Evolutionary conservation across 2,797 vertebrate genomes (phyloP).

Genomic region (Epinephelus awoara): DNA sequence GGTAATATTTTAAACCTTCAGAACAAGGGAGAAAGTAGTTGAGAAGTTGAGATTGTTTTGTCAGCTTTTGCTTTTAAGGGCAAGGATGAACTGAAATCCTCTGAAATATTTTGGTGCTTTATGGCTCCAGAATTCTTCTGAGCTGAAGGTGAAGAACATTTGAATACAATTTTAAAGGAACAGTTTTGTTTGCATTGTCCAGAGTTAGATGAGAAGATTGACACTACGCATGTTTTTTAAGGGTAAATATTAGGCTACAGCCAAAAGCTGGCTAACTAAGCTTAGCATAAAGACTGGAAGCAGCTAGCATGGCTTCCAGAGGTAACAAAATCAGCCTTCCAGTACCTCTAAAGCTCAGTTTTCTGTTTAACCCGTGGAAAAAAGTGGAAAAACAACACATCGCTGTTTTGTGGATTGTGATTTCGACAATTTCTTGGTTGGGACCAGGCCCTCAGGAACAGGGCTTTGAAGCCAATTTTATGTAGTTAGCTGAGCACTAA

Average conservation of each 20-base stretch:
- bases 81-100: background rate
- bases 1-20: background rate
- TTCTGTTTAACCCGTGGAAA: background rate
- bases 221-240: background rate
- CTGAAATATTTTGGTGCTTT: background rate
- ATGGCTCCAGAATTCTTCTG: background rate
- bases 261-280: too few species aligned
- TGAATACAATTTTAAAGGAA: background rate
- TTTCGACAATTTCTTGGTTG: too few species aligned
- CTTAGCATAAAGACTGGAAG: background rate
- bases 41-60: constrained; percentile 1
- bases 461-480: too few species aligned
- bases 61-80: background rate
- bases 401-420: background rate
- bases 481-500: too few species aligned
- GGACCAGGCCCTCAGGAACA: too few species aligned
- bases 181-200: background rate
- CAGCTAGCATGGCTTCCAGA: background rate
- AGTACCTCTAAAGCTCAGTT: background rate
- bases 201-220: background rate
- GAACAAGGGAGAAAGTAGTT: background rate
- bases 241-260: background rate
- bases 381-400: background rate
- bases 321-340: background rate
- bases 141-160: background rate